phyloP scores from a whole-genome alignment of 2,113 vertebrate genomes.

The Vulpes vulpes region DNA sequence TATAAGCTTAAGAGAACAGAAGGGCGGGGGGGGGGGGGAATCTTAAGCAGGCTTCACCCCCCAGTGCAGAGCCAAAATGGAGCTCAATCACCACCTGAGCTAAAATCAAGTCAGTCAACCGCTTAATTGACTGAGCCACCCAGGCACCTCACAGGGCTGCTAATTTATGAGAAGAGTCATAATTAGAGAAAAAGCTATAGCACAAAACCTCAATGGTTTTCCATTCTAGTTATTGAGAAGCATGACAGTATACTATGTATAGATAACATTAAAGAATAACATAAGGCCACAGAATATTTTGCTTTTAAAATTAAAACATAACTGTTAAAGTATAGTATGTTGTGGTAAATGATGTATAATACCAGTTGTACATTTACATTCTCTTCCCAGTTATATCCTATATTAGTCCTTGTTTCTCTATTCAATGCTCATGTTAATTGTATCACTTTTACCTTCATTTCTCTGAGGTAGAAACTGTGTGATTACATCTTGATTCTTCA shows the following conservation, averaged over 20 bases:
- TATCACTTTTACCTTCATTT: neutral
- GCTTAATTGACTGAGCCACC: neutral
- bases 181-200: neutral
- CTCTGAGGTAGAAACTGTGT: neutral
- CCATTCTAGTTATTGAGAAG: slow-evolving; percentile 11
- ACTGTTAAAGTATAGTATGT: neutral
- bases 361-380: slow-evolving; percentile 26
- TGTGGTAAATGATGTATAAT: neutral
- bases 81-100: neutral
- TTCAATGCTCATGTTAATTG: neutral
- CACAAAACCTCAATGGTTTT: neutral
- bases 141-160: neutral
- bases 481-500: neutral
- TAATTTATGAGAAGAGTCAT: slow-evolving; percentile 14
- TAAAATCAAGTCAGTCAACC: neutral
- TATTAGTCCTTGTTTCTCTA: neutral
- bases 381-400: neutral
- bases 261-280: slow-evolving; percentile 29
- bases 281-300: neutral
- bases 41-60: neutral
- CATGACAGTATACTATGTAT: neutral
- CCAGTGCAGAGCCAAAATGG: neutral
- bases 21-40: neutral
- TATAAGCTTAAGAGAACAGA: neutral
- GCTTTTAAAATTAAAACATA: neutral